Conservation (phyloP, 2,888 invertebrate species). For the Cryptus viduatorius region DNA sequence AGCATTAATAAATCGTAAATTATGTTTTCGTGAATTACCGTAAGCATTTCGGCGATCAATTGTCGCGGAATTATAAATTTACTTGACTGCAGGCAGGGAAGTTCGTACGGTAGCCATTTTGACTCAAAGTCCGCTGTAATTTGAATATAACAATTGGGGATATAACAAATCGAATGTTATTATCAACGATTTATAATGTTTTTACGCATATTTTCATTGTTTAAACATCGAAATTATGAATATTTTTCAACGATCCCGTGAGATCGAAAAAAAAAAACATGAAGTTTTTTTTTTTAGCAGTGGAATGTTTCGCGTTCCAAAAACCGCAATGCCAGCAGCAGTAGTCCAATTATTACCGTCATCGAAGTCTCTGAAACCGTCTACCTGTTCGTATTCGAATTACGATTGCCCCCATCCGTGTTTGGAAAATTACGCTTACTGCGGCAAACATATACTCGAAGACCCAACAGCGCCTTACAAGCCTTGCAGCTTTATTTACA, state of each 20-base stretch:
- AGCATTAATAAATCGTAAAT: neutral
- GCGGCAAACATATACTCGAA: conserved; percentile 93
- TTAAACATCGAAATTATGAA: neutral
- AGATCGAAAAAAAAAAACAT: neutral
- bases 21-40: neutral
- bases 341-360: conserved; percentile 51
- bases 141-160: conserved; percentile 6
- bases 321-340: conserved; percentile 74
- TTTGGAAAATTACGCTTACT: conserved; percentile 91
- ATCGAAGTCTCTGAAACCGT: conserved; percentile 20
- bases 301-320: conserved; percentile 81
- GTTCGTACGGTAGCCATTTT: conserved; percentile 22
- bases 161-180: neutral
- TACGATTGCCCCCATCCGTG: conserved; percentile 90
- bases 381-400: conserved; percentile 85
- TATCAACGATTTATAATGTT: no score
- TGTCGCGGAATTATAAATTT: neutral
- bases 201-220: no score
- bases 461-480: conserved; percentile 94
- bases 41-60: neutral
- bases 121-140: conserved; percentile 4
- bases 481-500: conserved; percentile 91
- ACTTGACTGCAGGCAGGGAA: neutral
- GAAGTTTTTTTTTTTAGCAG: conserved; percentile 62
- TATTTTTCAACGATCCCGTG: neutral